These are phyloP conservation scores for Lasius platythorax DNA, from an alignment of 2,888 invertebrate species.

Conservation along the genomic window DNA sequence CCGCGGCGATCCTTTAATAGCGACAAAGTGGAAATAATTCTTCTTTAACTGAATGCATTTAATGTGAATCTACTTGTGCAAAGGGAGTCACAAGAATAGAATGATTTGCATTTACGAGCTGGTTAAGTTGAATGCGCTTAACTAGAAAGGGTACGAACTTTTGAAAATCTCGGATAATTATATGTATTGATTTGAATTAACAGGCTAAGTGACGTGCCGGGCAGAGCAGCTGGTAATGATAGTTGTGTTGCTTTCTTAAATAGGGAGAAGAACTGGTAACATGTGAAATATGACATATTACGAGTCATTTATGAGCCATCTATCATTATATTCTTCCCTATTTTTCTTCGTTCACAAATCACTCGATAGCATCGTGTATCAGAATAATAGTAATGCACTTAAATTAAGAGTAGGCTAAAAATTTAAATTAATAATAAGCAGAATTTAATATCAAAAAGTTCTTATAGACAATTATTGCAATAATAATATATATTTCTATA, in stretches of 20 bases:
- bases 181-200: constrained; percentile 77
- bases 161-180: constrained; percentile 73
- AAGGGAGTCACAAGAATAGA: constrained; percentile 69
- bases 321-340: constrained; percentile 44
- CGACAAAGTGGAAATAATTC: constrained; percentile 51
- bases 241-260: constrained; percentile 71
- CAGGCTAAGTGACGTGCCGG: constrained; percentile 74
- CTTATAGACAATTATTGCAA: constrained; percentile 1
- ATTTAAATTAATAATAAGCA: constrained; percentile 11
- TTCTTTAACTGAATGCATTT: constrained; percentile 61
- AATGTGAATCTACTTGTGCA: constrained; percentile 65
- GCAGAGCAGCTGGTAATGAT: constrained; percentile 74
- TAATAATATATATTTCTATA: neutral
- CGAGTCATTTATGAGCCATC: constrained; percentile 64
- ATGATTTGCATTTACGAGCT: constrained; percentile 72
- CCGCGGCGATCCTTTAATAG: neutral
- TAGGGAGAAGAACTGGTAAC: constrained; percentile 63
- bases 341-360: constrained; percentile 22
- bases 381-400: constrained; percentile 19
- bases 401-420: constrained; percentile 24
- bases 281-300: constrained; percentile 65
- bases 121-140: constrained; percentile 73
- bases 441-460: neutral
- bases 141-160: constrained; percentile 73
- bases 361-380: constrained; percentile 16